Evolutionary conservation across 2,113 vertebrate genomes (phyloP).

Genomic region (Tringa solitaria): DNA sequence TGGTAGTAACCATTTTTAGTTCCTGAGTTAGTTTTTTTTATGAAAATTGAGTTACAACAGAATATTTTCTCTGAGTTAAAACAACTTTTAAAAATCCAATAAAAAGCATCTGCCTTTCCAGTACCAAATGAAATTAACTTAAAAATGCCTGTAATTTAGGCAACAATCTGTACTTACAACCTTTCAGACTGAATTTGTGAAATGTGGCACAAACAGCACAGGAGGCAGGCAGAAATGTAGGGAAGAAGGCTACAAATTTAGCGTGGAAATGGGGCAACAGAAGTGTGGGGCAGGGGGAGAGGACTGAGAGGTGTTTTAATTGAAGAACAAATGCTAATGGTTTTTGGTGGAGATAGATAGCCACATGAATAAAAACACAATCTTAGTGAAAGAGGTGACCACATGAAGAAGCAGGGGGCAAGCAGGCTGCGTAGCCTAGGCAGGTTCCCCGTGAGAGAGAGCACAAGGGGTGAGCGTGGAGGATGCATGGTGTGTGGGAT

Average conservation of each 20-base stretch:
- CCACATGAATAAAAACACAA: neutral
- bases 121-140: neutral
- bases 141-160: neutral
- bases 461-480: neutral
- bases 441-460: neutral
- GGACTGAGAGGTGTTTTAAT: neutral
- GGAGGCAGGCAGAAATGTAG: neutral
- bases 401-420: neutral
- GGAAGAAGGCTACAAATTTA: neutral
- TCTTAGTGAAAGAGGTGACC: neutral
- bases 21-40: neutral
- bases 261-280: neutral
- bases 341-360: neutral
- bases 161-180: neutral
- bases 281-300: neutral
- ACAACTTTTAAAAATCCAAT: neutral
- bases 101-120: neutral
- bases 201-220: neutral
- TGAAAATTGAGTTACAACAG: neutral
- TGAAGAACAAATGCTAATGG: neutral
- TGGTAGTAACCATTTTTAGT: neutral
- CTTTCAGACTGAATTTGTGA: neutral
- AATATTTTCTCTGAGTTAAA: neutral
- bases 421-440: neutral
- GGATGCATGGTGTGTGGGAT: accelerated